These are phyloP conservation scores for Mythimna impura DNA, from an alignment of 2,888 invertebrate species.

Conservation along the genomic window DNA sequence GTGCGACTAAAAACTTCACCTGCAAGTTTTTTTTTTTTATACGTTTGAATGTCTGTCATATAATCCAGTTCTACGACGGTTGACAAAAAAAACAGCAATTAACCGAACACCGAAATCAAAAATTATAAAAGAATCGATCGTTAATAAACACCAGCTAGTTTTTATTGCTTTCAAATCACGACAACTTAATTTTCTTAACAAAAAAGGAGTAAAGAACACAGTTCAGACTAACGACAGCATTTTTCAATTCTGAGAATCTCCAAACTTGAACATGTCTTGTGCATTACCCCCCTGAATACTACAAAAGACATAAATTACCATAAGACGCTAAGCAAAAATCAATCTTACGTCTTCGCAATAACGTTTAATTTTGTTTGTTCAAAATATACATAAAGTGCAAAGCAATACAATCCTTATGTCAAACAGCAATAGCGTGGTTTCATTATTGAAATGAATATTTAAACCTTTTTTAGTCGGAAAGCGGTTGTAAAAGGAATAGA, in stretches of 20 bases:
- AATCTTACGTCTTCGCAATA: constrained; percentile 33
- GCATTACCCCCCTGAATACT: constrained; percentile 72
- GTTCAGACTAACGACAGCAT: constrained; percentile 76
- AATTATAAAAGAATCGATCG: constrained; percentile 53
- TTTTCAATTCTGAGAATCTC: constrained; percentile 82
- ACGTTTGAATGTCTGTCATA: constrained; percentile 22
- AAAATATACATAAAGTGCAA: constrained; percentile 65
- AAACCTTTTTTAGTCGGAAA: constrained; percentile 77
- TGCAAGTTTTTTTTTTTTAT: constrained; percentile 45
- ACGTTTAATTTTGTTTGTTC: constrained; percentile 44
- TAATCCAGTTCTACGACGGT: constrained; percentile 20
- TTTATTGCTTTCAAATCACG: constrained; percentile 74
- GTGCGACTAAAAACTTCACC: constrained; percentile 42
- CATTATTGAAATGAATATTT: constrained; percentile 81
- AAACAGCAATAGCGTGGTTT: constrained; percentile 78
- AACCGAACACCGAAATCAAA: constrained; percentile 23
- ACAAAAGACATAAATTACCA: constrained; percentile 67
- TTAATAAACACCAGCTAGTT: constrained; percentile 67
- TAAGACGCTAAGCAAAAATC: constrained; percentile 40
- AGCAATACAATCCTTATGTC: constrained; percentile 82
- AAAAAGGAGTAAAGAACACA: constrained; percentile 73
- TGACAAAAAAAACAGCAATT: constrained; percentile 41
- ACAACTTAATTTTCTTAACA: constrained; percentile 82
- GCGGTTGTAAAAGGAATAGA: constrained; percentile 81
- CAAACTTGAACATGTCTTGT: constrained; percentile 81